Evolutionary conservation across 2,888 invertebrate species (phyloP).

Genomic region (Venusia cambrica): DNA sequence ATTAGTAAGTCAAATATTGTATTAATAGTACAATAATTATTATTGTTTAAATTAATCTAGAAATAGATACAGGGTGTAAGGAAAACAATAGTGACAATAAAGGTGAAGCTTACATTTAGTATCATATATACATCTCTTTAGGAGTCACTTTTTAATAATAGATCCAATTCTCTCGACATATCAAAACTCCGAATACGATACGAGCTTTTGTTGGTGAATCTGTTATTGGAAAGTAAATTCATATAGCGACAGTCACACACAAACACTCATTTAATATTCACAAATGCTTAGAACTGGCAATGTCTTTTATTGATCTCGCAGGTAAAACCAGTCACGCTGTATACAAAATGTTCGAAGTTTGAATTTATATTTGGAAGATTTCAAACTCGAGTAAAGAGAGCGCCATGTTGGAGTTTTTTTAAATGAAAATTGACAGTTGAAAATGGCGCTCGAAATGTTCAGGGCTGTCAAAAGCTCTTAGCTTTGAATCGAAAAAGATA

Average conservation of each 20-base stretch:
- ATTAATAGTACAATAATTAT: constrained; percentile 72
- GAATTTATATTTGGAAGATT: constrained; percentile 1
- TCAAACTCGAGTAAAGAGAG: background rate
- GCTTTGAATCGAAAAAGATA: constrained; percentile 23
- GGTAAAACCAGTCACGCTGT: background rate
- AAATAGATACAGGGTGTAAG: constrained; percentile 64
- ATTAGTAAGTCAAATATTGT: constrained; percentile 71
- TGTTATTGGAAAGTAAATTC: constrained; percentile 20
- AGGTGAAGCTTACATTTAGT: constrained; percentile 70
- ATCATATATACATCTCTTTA: constrained; percentile 34
- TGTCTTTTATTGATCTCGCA: constrained; percentile 56
- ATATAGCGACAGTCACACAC: constrained; percentile 55
- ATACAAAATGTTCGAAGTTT: constrained; percentile 34
- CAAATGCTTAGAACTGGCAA: constrained; percentile 63
- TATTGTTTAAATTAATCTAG: constrained; percentile 66
- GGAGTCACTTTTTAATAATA: constrained; percentile 36
- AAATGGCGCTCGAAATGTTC: constrained; percentile 1
- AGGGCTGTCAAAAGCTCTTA: constrained; percentile 1
- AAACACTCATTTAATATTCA: constrained; percentile 63
- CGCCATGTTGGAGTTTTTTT: background rate
- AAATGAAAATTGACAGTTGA: constrained; percentile 1
- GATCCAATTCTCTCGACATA: constrained; percentile 30
- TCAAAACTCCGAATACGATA: constrained; percentile 23
- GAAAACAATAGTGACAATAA: constrained; percentile 66
- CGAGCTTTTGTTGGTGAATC: constrained; percentile 15